Evolutionary conservation across 2,797 vertebrate genomes (phyloP), one percentile per base, ranked within the genome.

Genomic region (Etheostoma perlongum): DNA sequence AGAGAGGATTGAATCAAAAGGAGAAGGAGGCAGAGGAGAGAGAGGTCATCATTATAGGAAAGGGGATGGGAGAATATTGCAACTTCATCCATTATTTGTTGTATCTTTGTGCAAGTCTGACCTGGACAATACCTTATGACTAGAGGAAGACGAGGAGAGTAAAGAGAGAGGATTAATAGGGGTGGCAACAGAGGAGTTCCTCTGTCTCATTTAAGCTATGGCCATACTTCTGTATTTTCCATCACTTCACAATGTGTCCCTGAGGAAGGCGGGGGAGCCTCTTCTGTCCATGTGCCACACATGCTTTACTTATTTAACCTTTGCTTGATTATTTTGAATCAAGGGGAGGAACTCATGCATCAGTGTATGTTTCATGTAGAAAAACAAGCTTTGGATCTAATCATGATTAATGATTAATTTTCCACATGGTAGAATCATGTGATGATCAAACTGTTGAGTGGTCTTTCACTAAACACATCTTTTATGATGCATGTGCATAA

Each of bases 21-120:
- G n/a, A 62, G 30, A 40, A 61, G 21, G 15, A 62, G 27, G 47
- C 36, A 40, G 10, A 6, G 48, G 54, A n/a, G 30, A 42, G 23
- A 70, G 81, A 84, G 72, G 75, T 85, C 75, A 57, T 86, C 58
- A 61, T 83, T 87, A 84, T 23, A 46, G 65, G 74, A 72, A 78
- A 81, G 85, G 70, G 65, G 67, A 81, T 55, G 63, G 61, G 51
- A 16, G 64, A 53, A 54, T 82, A 70, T 72, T 76, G 72, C 58
- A 58, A 21, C 33, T 33, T 77, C 76, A 75, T 85, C 72, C 36
- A 84, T 92, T 89, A 87, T 91, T 79, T 82, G 44, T 64, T 71
- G 67, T 61, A 75, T 66, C 42, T 78, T 79, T 82, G 84, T 68
- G 36, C 3, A 18, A 53, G 47, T 64, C 57, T 89, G 81, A 86